Percentiles rank a stretch among this genome's conserved stretches.
Conservation (phyloP, 2,113 vertebrate species). For the Setophaga petechia region DNA sequence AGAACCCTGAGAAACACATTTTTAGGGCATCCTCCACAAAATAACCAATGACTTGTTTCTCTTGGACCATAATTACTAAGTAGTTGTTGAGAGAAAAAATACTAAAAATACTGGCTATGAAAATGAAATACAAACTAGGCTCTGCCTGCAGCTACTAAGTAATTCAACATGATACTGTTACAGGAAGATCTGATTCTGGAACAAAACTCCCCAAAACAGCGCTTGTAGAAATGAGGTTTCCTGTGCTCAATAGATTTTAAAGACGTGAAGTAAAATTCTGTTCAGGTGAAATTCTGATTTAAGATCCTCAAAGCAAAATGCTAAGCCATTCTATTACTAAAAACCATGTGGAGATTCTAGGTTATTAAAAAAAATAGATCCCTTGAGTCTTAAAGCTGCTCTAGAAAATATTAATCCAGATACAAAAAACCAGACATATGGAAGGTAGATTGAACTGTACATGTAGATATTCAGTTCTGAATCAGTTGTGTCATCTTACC, state of each 20-base stretch:
- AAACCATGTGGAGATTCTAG: not conserved
- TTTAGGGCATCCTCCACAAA: not conserved
- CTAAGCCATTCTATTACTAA: not conserved
- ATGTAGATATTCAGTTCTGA: not conserved
- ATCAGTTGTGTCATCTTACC: not conserved
- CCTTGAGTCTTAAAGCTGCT: not conserved
- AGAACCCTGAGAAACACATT: not conserved
- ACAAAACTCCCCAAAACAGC: not conserved
- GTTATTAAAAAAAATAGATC: not conserved
- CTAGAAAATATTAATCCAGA: not conserved
- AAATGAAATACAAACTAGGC: not conserved
- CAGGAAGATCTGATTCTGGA: not conserved
- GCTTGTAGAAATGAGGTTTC: not conserved
- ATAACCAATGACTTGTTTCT: not conserved
- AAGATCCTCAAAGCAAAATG: not conserved
- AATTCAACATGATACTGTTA: not conserved
- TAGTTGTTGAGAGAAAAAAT: not conserved
- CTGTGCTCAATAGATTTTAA: accelerated
- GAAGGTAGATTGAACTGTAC: not conserved
- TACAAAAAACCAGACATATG: not conserved
- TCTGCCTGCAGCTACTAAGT: not conserved
- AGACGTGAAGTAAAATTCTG: not conserved
- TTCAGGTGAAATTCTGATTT: not conserved
- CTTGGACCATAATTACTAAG: not conserved
- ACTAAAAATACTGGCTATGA: not conserved